Evolutionary conservation across 2,888 invertebrate genomes (phyloP), one percentile per base, ranked within the genome.

Genomic region (Terebella lapidaria): DNA sequence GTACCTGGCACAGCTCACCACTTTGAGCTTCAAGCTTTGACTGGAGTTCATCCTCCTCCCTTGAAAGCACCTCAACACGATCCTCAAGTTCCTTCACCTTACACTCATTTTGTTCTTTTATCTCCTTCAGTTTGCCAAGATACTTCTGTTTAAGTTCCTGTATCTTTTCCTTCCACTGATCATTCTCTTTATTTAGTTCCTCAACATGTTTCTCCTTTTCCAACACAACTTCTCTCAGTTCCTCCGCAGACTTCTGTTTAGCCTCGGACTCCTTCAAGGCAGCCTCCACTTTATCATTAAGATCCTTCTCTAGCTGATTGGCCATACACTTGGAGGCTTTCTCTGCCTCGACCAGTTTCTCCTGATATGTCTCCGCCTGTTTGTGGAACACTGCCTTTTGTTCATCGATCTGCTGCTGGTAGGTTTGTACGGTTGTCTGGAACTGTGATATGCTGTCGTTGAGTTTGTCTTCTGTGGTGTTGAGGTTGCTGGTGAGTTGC

Each of bases 71-170:
- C 10, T 5, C 24, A n/a, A 22, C 10, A 5, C 22, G 10, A 49
- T 22, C 24, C 22, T 5, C 10, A 25, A 45, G 27, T 18, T 56
- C 56, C 1, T 5, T 56, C 20, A 56, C 47, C 22, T n/a, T 45
- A 1, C 26, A n/a, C 22, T 47, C 56, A 46, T 56, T 25, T 28
- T 28, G 26, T 28, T 28, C 28, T 15, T 56, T 45, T n/a, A 56
- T n/a, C 26, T 56, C 56, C 28, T 56, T 45, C 47, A 56, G 26
- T 27, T 56, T 45, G n/a, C 5, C 47, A 20, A 4, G 25, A 28
- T 53, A 53, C 22, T 28, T 25, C 22, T 28, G 26, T 47, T 56
- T 27, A 25, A 56, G 27, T 46, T 56, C 56, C 2, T 56, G 46
- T 15, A 26, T 22, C 28, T 47, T 56, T 20, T 35, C 49, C 24